Evolutionary conservation across 2,888 invertebrate genomes (phyloP), one percentile per base, ranked within the genome.

Genomic region (Chrysolina oricalcia): DNA sequence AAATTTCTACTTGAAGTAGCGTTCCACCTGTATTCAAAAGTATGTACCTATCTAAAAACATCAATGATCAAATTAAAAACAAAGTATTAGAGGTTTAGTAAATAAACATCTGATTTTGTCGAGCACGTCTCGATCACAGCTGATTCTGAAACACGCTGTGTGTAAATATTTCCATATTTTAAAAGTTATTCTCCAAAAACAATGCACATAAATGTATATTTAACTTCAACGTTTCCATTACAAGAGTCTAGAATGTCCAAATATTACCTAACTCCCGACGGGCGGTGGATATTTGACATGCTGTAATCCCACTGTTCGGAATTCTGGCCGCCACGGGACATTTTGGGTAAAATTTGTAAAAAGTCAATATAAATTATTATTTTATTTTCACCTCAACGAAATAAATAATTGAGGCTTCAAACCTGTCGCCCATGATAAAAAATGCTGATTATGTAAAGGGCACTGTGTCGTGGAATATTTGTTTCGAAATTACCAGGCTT

Each of bases 321-420:
- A 74, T 76, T 72, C 73, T 63, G 50, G 21, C 72, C 77, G 70
- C 79, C 69, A 56, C 79, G 74, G 79, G 77, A 76, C 68, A 72
- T 77, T 79, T 77, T 79, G 73, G 71, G 68, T 65, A 72, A 79
- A 79, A 79, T 79, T 79, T 79, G 79, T 79, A 79, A 79, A 79
- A 77, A 70, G 79, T 79, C 79, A 72, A 69, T 75, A 77, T 79
- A 79, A 79, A 79, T 79, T 79, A 68, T 68, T 48, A 68, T 68
- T 68, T 68, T 68, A 68, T 68, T 68, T 68, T 68, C 68, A 68
- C 68, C 56, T 68, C 13, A 40, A 23, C 19, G 15, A 41, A 53
- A 68, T 68, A 68, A 68, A 68, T 68, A 68, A 68, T 67, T 50
- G 50, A 59, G 23, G 59, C 27, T 59, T 59, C 35, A 59, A 59